Evolutionary conservation across 2,797 vertebrate species (phyloP), one percentile per base, ranked within the genome.

Genomic region (Epinephelus malabaricus): DNA sequence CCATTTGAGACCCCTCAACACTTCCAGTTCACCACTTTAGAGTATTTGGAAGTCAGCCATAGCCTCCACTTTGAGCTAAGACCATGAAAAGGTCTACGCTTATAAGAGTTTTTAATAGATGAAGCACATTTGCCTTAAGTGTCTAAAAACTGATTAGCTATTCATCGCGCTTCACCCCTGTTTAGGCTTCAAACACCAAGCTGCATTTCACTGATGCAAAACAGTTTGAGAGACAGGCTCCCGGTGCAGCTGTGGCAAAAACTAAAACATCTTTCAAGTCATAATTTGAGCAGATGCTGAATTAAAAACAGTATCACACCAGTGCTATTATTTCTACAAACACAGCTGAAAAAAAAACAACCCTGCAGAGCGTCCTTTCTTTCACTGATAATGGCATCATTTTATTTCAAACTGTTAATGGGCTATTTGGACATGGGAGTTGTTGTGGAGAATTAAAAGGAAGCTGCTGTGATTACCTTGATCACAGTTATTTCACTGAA

Each of bases 401-500:
- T 92, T 84, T 51, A 78, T 78, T 72, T 79, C 58, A 72, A 78
- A 73, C 6, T n/a, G 66, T 55, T 83, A 89, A 86, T 90, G 80
- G 67, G 40, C 71, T 73, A 61, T 91, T 88, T 85, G 65, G 68
- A 75, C 34, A 68, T 63, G 61, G 8, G 47, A 54, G 72, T 58
- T 76, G 56, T 81, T 77, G 51, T 70, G 54, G 49, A 70, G 62
- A 63, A 62, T 79, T 86, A 74, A 87, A 89, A 85, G 72, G 73
- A 89, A 88, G 69, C 85, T 69, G 62, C 65, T 71, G 77, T 78
- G 79, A 90, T 92, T 88, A 88, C 75, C 68, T 69, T 83, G 69
- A 92, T 92, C 68, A 83, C 81, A 69, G 82, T 90, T 67, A 87
- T 91, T 93, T 89, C 66, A 63, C 65, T 66, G 45, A 88, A 86